Percentiles rank a stretch among this genome's conserved stretches.
Evolutionary conservation across 1,140 invertebrate species (phyloP).

Genomic region (Eufriesea mexicana): DNA sequence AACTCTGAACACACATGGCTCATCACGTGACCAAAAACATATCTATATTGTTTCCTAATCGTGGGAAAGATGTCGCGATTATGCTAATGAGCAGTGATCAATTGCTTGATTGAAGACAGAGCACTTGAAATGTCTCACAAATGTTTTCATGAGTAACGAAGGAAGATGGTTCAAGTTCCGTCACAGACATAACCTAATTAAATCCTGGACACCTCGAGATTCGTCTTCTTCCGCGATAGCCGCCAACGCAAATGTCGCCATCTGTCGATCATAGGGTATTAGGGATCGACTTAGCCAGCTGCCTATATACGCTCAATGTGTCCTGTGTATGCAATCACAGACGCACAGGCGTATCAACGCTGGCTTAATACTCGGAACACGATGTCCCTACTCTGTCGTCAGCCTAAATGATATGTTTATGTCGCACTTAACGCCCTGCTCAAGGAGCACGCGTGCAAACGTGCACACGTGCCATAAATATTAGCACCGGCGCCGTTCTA

Average conservation of each 20-base stretch:
- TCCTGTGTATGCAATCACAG: constrained; percentile 10
- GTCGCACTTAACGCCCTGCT: constrained; percentile 6
- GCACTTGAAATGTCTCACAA: too few relatives aligned
- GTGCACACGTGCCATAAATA: constrained; percentile 29
- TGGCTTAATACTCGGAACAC: neutral
- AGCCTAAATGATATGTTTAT: constrained; percentile 49
- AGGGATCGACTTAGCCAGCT: constrained; percentile 12
- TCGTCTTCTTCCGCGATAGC: neutral
- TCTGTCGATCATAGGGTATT: constrained; percentile 26
- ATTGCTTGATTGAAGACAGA: too few relatives aligned
- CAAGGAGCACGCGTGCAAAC: constrained; percentile 4
- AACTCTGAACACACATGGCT: too few relatives aligned
- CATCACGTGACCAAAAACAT: too few relatives aligned
- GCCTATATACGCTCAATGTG: constrained; percentile 3
- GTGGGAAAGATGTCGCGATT: too few relatives aligned
- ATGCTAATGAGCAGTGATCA: too few relatives aligned
- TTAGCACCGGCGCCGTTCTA: constrained; percentile 31
- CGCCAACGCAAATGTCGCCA: neutral
- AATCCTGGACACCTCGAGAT: neutral
- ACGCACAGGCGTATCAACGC: neutral
- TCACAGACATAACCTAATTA: neutral
- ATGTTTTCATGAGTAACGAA: too few relatives aligned
- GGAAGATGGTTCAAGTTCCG: too few relatives aligned
- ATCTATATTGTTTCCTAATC: too few relatives aligned
- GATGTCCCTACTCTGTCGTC: neutral